Percentiles rank a stretch among this genome's conserved stretches.
These are phyloP conservation scores for Micromussa lordhowensis DNA, from an alignment of 92 coral and sea anemone species.

Conservation along the genomic window DNA sequence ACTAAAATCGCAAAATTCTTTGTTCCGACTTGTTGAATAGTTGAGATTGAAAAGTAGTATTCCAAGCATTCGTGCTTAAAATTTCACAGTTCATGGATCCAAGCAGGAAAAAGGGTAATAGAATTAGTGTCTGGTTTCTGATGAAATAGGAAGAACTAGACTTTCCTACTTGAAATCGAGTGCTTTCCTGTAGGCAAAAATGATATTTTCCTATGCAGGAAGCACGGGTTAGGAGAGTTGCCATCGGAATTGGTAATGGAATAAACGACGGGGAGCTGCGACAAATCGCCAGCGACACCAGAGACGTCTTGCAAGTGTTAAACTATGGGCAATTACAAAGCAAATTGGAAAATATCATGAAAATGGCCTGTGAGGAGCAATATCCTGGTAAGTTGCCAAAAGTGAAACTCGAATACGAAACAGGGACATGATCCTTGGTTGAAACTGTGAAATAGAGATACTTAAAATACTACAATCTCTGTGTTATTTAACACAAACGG, in stretches of 20 bases:
- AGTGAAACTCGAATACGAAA: neutral
- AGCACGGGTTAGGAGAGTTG: conserved; percentile 14
- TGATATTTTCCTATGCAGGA: neutral
- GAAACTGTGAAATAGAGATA: no score
- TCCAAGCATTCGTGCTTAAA: no score
- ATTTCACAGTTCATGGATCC: neutral
- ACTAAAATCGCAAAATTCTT: no score
- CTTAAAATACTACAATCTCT: neutral
- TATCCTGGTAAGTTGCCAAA: conserved; percentile 16
- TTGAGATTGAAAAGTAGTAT: no score
- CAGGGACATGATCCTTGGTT: neutral
- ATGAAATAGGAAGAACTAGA: neutral
- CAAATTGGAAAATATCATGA: conserved; percentile 13
- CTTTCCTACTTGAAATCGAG: neutral
- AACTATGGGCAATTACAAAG: neutral
- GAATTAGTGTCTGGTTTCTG: neutral
- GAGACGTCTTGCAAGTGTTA: neutral
- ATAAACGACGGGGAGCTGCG: neutral
- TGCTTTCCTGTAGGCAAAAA: neutral
- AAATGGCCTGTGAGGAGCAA: conserved; percentile 10
- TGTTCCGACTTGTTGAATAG: no score
- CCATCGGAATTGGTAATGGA: conserved; percentile 17
- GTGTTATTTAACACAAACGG: no score
- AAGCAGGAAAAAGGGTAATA: no score
- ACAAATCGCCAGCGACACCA: neutral